Percentiles rank a stretch among this genome's conserved stretches.
phyloP scores from a whole-genome alignment of 2,113 vertebrate species.

The Cathartes aura region DNA sequence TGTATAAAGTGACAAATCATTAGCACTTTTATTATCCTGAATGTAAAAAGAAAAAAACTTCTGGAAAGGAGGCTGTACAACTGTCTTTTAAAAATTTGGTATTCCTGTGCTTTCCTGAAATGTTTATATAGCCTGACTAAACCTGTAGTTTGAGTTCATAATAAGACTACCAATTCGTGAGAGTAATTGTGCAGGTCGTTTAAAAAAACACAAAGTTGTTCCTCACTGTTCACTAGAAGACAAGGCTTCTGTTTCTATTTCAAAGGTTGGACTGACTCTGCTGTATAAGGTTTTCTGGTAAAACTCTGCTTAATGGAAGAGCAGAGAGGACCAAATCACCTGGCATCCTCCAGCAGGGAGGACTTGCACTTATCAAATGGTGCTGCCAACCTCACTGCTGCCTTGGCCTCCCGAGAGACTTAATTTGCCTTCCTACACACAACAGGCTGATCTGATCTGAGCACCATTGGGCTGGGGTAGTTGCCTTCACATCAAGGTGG shows the following conservation, averaged over 20 bases:
- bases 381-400: background rate
- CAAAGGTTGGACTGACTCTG: background rate
- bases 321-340: background rate
- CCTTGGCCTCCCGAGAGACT: fast-evolving
- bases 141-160: background rate
- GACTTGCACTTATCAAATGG: background rate
- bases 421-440: background rate
- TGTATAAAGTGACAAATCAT: background rate
- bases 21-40: conserved; percentile 1
- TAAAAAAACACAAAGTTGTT: background rate
- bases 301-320: background rate
- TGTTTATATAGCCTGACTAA: background rate
- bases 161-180: background rate
- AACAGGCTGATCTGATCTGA: background rate
- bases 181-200: background rate
- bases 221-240: background rate
- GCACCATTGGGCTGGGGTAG: background rate
- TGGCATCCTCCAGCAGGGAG: fast-evolving
- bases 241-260: background rate
- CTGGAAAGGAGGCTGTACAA: background rate
- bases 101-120: background rate
- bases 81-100: background rate
- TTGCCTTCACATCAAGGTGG: background rate
- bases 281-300: background rate
- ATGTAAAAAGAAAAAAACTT: background rate